phyloP scores from a whole-genome alignment of 2,113 vertebrate species.

The Tenrec ecaudatus region DNA sequence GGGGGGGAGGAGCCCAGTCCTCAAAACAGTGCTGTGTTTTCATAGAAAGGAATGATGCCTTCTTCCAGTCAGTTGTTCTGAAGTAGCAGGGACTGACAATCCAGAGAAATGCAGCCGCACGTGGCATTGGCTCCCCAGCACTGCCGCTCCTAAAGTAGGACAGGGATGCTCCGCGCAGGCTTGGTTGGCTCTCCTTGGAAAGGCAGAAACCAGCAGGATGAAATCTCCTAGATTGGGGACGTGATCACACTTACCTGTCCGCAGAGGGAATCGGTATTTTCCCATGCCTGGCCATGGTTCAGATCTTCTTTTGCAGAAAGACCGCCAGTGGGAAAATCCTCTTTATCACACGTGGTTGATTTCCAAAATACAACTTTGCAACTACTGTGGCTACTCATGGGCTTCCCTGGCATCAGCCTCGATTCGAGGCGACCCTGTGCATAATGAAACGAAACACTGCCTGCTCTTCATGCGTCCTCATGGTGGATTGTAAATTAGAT shows the following conservation, averaged over 20 bases:
- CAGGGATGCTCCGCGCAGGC: neutral
- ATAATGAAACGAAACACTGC: neutral
- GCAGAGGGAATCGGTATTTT: neutral
- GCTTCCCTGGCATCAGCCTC: neutral
- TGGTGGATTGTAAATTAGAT: neutral
- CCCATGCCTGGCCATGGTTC: neutral
- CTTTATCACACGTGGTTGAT: rapidly evolving
- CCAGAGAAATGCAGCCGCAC: neutral
- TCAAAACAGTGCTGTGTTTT: neutral
- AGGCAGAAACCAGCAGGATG: neutral
- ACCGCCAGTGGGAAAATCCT: neutral
- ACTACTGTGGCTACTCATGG: neutral
- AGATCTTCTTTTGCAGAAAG: neutral
- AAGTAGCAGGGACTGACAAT: neutral
- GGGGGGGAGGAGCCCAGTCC: neutral
- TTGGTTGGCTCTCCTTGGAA: neutral
- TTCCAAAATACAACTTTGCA: neutral
- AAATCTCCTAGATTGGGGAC: neutral
- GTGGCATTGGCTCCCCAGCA: neutral
- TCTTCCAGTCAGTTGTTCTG: neutral
- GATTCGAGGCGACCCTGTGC: neutral
- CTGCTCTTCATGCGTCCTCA: neutral
- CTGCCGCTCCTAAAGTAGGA: rapidly evolving
- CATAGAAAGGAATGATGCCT: too few species aligned
- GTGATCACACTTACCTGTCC: neutral